Base-by-base conservation (phyloP, 92 coral and sea anemone genomes). In the Hydrozoanthus gracilis region DNA sequence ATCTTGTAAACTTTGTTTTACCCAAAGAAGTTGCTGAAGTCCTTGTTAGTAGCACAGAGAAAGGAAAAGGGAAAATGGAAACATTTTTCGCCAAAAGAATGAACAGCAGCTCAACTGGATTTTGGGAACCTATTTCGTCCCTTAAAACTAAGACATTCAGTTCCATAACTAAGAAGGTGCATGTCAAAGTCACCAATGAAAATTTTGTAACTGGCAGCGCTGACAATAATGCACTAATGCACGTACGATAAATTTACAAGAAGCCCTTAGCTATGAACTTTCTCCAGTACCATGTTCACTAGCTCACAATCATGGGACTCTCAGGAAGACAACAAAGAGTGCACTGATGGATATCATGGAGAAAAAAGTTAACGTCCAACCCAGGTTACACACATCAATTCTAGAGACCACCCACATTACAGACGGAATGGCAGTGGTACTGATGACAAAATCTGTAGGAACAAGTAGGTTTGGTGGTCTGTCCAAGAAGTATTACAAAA, bases 151-250 rank as follows among this genome's bases (percentile, higher is more conserved):
- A 74, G 48, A 78, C 89, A 1, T 87, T 87, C 62, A 11, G 44
- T 12, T 66, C 77, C 1, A 77, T 76, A 35, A 77, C 89, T 4
- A 87, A 87, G 55, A 78, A 77, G 12, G 78, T 49, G 48, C n/a
- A 17, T 3, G 51, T 73, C 27, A 86, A 86, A 50, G 62, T 50
- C 8, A 66, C 18, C 8, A 47, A 75, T 27, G 74, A 86, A 5
- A 74, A 75, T 58, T 39, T 58, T 45, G 84, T 86, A 5, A 64
- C 89, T 18, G 67, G 77, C 47, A 51, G 50, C 16, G 85, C 85
- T 15, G 89, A 86, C 45, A 56, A n/a, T n/a, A n/a, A n/a, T n/a
- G n/a, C n/a, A n/a, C 89, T 6, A 87, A 77, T 61, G 77, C 44
- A 1, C 71, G 89, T 39, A 3, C 66, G 77, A 77, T 76, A n/a